Base-by-base conservation (phyloP, 2,113 vertebrate species). In the Orthonyx spaldingii region DNA sequence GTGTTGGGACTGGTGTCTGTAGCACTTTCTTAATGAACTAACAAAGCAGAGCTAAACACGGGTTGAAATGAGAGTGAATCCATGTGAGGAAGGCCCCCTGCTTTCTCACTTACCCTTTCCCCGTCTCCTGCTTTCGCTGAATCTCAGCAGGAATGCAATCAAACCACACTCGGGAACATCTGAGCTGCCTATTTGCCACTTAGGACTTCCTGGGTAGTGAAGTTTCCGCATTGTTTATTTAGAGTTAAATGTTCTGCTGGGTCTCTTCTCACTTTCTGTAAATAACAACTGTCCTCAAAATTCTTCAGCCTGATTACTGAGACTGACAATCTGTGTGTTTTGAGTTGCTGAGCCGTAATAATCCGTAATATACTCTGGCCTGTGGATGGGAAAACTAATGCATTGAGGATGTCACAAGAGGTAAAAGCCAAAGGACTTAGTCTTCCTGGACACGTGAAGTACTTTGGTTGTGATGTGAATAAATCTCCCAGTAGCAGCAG, bases 271-370 rank as follows among this genome's bases (percentile, higher is more conserved):
- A 33, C 77, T 86, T 86, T 92, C 93, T 68, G 83, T 96, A 94
- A 95, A 93, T 95, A 97, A 96, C 85, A 92, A 93, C 92, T 91
- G 93, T 77, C 93, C 93, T 95, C 44, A 44, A 75, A 81, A 89
- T 90, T 96, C 92, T 88, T 91, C 59, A 60, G 90, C 71, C 87
- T 96, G 95, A 91, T 96, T 96, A 87, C 87, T 21, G 70, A 91
- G 74, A 47, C 86, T 95, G 86, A 76, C 83, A 76, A 74, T 82
- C 89, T 95, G 70, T 94, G 90, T 84, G 70, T 87, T 96, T 96
- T 46, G 78, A 95, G 87, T 56, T 93, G 90, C 84, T 90, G 94
- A 95, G 80, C 92, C 0, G 1, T 93, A 89, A 91, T 94, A 95
- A 94, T 95, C 79, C 35, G 18, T 93, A 87, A 86, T 95, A 92